Evolutionary conservation across 2,888 invertebrate species (phyloP).

Genomic region (Seladonia tumulorum): DNA sequence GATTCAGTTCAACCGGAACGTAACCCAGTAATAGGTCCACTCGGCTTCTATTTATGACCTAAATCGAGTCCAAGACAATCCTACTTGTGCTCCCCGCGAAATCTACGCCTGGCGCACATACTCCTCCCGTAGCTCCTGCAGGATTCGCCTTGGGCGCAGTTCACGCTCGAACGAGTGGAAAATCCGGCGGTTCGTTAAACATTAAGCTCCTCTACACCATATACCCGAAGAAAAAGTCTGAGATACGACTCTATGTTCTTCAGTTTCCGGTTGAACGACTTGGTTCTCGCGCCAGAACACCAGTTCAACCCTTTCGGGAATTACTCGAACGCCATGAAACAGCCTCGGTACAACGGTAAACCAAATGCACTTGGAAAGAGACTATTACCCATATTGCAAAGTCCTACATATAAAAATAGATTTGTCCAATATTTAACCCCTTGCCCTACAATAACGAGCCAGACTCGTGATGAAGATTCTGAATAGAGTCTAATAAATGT

Average conservation of each 20-base stretch:
- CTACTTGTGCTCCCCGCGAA: not conserved
- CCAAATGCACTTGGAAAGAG: not conserved
- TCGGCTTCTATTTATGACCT: constrained; percentile 10
- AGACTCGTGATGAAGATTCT: no score
- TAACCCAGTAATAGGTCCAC: constrained; percentile 10
- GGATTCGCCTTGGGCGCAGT: not conserved
- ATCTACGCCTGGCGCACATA: not conserved
- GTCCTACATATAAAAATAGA: not conserved
- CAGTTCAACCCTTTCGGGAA: not conserved
- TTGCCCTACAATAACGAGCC: no score
- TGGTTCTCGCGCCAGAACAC: not conserved
- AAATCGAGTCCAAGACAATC: constrained; percentile 2
- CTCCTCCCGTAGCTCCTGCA: not conserved
- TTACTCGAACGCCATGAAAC: not conserved
- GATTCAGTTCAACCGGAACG: constrained; percentile 4
- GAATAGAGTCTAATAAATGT: no score
- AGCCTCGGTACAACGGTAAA: not conserved
- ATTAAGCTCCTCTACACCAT: not conserved
- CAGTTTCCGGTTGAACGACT: not conserved
- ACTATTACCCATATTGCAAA: not conserved
- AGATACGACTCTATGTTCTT: not conserved
- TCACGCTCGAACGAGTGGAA: constrained; percentile 1
- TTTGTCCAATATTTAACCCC: not conserved
- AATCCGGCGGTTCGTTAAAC: constrained; percentile 7
- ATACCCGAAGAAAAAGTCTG: not conserved